Evolutionary conservation across 2,113 vertebrate genomes (phyloP).

Genomic region (Tachuris rubrigastra): DNA sequence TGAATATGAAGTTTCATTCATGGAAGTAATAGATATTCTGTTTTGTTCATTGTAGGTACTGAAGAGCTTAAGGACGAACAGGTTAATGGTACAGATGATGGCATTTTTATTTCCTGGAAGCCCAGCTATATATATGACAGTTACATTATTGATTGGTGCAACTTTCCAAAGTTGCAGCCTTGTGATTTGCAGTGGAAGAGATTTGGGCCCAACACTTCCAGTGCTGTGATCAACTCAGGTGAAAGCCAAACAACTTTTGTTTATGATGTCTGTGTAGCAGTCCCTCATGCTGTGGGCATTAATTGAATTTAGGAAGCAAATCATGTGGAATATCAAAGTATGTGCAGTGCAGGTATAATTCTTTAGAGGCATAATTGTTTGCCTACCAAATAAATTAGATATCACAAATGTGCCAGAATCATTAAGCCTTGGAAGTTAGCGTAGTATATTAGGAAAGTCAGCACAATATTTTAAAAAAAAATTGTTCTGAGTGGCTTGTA

Average conservation of each 20-base stretch:
- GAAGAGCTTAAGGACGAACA: slow-evolving; percentile 16
- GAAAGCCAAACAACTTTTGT: not conserved
- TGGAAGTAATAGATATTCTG: not conserved
- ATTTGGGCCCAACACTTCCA: slow-evolving; percentile 48
- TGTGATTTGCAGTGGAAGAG: slow-evolving; percentile 73
- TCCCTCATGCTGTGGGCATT: not conserved
- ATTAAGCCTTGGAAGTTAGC: not conserved
- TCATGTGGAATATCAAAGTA: not conserved
- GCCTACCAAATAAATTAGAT: not conserved
- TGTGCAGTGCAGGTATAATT: not conserved
- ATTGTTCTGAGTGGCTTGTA: not conserved
- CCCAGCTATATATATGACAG: not conserved
- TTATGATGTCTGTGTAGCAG: not conserved
- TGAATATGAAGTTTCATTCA: not conserved
- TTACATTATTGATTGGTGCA: slow-evolving; percentile 78
- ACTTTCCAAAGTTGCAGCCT: not conserved
- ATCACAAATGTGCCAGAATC: not conserved
- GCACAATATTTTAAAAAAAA: not conserved
- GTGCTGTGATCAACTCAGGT: slow-evolving; percentile 70
- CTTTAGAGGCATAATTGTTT: not conserved
- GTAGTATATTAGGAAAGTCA: not conserved
- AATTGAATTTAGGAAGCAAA: not conserved
- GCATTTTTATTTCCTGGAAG: slow-evolving; percentile 70
- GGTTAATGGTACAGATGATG: slow-evolving; percentile 28
- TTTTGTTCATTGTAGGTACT: slow-evolving; percentile 8